phyloP scores from a whole-genome alignment of 2,113 vertebrate species.

The Megaceryle maxima region DNA sequence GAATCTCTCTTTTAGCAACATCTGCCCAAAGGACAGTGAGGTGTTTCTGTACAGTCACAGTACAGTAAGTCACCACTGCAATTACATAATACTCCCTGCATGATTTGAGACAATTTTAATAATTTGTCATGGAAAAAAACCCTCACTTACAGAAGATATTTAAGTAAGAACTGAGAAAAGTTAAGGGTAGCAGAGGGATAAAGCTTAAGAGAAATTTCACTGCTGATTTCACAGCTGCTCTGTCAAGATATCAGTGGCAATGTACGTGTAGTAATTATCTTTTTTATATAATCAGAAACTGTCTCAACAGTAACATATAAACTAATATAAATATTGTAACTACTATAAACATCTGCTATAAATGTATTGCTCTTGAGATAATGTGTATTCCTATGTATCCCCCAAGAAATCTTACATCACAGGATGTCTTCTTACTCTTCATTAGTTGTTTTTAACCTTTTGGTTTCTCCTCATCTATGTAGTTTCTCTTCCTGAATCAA shows the following conservation, averaged over 20 bases:
- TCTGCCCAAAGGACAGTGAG: neutral
- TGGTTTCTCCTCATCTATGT: neutral
- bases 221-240: neutral
- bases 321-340: too few species aligned
- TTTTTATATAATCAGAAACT: neutral
- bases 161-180: neutral
- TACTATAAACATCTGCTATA: neutral
- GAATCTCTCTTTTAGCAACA: neutral
- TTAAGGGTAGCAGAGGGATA: neutral
- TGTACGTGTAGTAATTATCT: neutral
- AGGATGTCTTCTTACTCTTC: neutral
- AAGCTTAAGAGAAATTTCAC: neutral
- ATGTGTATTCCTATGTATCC: neutral
- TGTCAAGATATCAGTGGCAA: neutral
- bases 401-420: neutral
- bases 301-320: neutral
- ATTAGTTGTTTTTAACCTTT: neutral
- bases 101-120: neutral
- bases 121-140: neutral
- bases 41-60: neutral
- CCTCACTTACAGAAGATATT: neutral
- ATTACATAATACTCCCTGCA: accelerated
- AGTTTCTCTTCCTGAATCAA: neutral
- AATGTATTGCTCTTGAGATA: neutral
- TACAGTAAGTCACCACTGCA: accelerated